These are phyloP conservation scores for Pseudotriccus pelzelni DNA, from an alignment of 2,797 vertebrate genomes.

Conservation along the genomic window DNA sequence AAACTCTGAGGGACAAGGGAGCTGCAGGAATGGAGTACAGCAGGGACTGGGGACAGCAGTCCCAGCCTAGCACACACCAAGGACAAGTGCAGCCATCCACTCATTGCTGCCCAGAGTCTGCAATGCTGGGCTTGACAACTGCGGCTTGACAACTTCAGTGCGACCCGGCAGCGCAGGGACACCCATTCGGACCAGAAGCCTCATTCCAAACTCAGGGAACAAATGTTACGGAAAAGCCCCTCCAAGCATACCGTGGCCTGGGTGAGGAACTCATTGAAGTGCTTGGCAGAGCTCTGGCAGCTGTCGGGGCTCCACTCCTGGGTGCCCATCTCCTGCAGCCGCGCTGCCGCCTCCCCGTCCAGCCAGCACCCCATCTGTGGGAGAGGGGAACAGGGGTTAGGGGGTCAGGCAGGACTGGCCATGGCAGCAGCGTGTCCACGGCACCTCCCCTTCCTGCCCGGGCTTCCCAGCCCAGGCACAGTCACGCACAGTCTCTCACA, in stretches of 20 bases:
- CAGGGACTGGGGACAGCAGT: not conserved
- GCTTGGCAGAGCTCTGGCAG: conserved; percentile 62
- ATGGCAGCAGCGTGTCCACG: rapidly evolving
- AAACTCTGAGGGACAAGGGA: not conserved
- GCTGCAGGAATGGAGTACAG: rapidly evolving
- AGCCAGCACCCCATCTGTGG: conserved; percentile 86
- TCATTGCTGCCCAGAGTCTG: not conserved
- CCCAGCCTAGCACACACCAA: not conserved
- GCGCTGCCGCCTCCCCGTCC: conserved; percentile 77
- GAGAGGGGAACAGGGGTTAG: not conserved
- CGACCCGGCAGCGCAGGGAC: not conserved
- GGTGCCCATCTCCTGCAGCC: conserved; percentile 72
- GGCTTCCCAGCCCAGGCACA: not conserved
- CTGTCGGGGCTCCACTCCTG: conserved; percentile 62
- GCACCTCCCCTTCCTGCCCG: not conserved
- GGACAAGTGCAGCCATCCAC: rapidly evolving
- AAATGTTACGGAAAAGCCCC: not conserved
- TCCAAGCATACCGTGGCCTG: conserved; percentile 80
- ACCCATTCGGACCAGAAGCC: not conserved
- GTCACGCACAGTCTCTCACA: rapidly evolving
- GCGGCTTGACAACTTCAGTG: not conserved
- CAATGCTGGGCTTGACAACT: not conserved
- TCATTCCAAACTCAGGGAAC: not conserved
- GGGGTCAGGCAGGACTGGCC: rapidly evolving
- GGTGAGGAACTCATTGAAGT: conserved; percentile 78